Evolutionary conservation across 2,797 vertebrate genomes (phyloP), one percentile per base, ranked within the genome.

Genomic region (Rhinichthys osculus): DNA sequence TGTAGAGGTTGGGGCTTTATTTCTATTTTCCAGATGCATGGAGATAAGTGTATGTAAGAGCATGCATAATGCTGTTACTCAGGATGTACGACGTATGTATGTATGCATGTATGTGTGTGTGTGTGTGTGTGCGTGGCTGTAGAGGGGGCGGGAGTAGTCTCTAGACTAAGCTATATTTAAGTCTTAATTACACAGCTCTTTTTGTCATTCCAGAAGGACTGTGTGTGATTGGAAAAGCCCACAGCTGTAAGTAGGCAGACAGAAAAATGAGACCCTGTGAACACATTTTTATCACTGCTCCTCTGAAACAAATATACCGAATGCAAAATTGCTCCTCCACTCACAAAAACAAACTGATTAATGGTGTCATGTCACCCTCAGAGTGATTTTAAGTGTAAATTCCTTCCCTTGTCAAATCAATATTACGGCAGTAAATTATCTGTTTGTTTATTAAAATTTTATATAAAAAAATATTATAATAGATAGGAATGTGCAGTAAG

Each of bases 81-180:
- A 23, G n/a, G 27, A 27, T 27, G 21, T 16, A 50, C 52, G 27
- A 27, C 27, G 27, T 27, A 27, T 27, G 27, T 27, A 27, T 27
- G 83, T 78, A 40, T 17, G 10, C 21, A 19, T 62, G 77, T 14
- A 47, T 47, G 44, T 64, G 54, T 16, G 47, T 33, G 54, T 44
- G 80, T 78, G 52, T 16, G 8, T 52, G 64, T 50, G 33, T 80
- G 80, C 40, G 59, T 19, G 77, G 23, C 38, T 38, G 78, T 70
- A 47, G n/a, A 78, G 54, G 54, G 66, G 79, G 64, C 4, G 81
- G 71, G 14, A 62, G 62, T 66, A 83, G 89, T 87, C 86, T 83
- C 87, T 59, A 81, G 82, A 80, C 85, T 27, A 83, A 81, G 83
- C 85, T 84, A 87, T 89, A 90, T 86, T 90, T 91, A 85, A 84